These are phyloP conservation scores for Portunus trituberculatus DNA, from an alignment of 1,140 invertebrate species.

Conservation along the genomic window DNA sequence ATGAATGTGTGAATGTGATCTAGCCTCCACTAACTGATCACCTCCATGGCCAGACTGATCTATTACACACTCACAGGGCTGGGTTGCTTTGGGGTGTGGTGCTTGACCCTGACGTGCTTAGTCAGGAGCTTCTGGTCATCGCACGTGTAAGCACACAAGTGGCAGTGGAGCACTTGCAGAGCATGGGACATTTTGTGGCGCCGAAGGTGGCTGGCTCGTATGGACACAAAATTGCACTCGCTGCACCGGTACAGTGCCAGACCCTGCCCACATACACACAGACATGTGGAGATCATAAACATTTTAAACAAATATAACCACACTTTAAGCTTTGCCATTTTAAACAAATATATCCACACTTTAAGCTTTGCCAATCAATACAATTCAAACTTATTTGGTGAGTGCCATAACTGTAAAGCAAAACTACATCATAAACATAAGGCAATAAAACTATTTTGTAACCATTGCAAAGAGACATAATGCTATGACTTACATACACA, in stretches of 20 bases:
- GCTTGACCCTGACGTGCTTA: constrained; percentile 67
- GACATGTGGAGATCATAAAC: background rate
- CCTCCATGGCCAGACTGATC: no score
- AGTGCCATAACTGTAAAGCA: no score
- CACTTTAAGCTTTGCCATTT: background rate
- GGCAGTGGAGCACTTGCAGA: constrained; percentile 57
- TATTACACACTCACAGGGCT: no score
- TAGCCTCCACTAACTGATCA: no score
- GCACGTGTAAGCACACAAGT: constrained; percentile 68
- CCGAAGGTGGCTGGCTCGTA: constrained; percentile 66
- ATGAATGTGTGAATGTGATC: no score
- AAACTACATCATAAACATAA: no score
- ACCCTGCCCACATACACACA: constrained; percentile 38
- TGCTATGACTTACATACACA: no score
- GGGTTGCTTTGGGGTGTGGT: constrained; percentile 56
- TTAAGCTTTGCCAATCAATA: no score
- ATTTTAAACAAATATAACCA: background rate
- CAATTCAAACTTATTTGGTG: no score
- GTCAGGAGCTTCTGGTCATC: constrained; percentile 67
- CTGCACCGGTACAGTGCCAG: constrained; percentile 62
- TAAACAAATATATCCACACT: background rate
- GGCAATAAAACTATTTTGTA: no score
- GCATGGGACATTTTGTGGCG: constrained; percentile 72
- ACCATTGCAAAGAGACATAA: no score
- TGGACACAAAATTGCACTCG: constrained; percentile 72